A percentile compares a stretch with the other conserved stretches of the same genome.
Conservation (phyloP, 2,888 invertebrate species). For the Auanema freiburgensis region DNA sequence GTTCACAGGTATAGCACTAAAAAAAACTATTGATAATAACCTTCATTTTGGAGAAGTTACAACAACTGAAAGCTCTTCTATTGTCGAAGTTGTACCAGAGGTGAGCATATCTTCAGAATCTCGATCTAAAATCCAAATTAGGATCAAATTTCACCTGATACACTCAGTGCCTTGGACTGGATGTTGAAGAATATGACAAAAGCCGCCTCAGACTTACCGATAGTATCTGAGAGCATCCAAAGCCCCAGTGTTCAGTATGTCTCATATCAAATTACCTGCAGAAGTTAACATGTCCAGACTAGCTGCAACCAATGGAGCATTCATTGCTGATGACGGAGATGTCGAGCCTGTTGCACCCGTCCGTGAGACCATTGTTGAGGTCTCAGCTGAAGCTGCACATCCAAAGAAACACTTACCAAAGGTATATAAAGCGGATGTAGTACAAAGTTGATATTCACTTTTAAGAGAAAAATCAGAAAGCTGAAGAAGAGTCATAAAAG, state of each 20-base stretch:
- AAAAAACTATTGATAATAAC: neutral
- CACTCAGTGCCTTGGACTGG: conserved; percentile 59
- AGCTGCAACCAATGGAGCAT: no score
- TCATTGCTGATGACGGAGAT: no score
- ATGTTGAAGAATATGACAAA: conserved; percentile 59
- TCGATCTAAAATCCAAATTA: neutral
- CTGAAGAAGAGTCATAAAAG: conserved; percentile 13
- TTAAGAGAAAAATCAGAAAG: conserved; percentile 3
- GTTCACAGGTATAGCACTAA: conserved; percentile 19
- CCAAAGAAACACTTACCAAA: no score
- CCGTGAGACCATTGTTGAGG: no score
- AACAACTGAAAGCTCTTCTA: conserved; percentile 13
- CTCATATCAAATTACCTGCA: no score
- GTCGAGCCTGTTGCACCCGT: no score
- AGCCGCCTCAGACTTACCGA: conserved; percentile 34
- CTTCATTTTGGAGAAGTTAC: conserved; percentile 15
- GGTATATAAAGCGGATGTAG: no score
- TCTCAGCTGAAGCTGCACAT: no score
- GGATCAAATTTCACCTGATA: conserved; percentile 46
- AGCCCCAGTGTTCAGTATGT: no score
- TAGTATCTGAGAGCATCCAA: no score
- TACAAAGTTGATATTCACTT: no score
- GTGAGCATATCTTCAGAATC: neutral
- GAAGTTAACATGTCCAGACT: no score
- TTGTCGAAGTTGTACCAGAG: conserved; percentile 1